A percentile compares a stretch with the other conserved stretches of the same genome.
Conservation (phyloP, 2,113 vertebrate genomes). For the Podocnemis expansa region DNA sequence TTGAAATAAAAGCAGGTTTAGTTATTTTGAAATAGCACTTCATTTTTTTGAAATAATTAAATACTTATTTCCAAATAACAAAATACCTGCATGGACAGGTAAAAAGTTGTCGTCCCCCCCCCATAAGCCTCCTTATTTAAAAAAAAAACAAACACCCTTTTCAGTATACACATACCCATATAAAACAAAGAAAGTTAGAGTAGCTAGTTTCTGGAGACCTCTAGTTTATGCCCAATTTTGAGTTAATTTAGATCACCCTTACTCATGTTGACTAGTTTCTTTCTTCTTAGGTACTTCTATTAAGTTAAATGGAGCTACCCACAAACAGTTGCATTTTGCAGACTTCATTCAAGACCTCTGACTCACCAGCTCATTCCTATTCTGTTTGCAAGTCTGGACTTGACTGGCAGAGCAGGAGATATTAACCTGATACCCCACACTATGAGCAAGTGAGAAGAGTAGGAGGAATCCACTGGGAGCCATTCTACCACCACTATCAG, state of each 20-base stretch:
- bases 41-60: too few species aligned
- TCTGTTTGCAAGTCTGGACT: neutral
- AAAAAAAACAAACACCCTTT: too few species aligned
- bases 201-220: neutral
- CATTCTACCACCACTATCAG: neutral
- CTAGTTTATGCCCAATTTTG: neutral
- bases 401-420: neutral
- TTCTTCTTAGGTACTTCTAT: neutral
- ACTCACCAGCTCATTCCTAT: neutral
- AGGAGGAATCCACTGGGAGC: neutral
- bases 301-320: neutral
- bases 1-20: too few species aligned
- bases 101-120: too few species aligned
- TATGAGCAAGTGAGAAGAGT: neutral
- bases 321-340: neutral
- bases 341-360: neutral
- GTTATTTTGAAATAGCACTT: too few species aligned
- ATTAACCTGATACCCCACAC: neutral
- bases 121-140: too few species aligned
- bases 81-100: too few species aligned
- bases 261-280: neutral
- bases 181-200: neutral
- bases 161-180: too few species aligned
- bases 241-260: neutral
- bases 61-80: too few species aligned